Conservation (phyloP, 2,888 invertebrate genomes). For the Metellina segmentata region DNA sequence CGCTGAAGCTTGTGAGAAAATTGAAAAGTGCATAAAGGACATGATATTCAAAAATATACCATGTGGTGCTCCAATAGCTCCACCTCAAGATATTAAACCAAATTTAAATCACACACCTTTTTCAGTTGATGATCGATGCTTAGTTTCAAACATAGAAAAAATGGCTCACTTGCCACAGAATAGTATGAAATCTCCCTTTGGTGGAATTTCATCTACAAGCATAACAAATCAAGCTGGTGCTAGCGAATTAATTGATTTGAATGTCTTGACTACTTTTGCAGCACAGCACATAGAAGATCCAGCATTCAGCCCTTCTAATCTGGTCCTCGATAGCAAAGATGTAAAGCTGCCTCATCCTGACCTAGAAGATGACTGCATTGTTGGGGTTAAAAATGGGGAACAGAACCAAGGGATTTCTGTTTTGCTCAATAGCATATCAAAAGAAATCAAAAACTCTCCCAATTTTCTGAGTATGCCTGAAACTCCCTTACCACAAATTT, state of each 20-base stretch:
- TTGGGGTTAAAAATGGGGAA: constrained; percentile 22
- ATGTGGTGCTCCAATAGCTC: neutral
- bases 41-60: constrained; percentile 18
- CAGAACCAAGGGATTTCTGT: constrained; percentile 3
- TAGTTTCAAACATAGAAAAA: constrained; percentile 52
- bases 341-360: constrained; percentile 61
- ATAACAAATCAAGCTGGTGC: neutral
- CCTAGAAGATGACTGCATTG: constrained; percentile 39
- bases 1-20: constrained; percentile 29
- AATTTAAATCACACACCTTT: constrained; percentile 18
- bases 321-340: constrained; percentile 33
- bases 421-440: constrained; percentile 24
- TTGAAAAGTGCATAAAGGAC: constrained; percentile 50
- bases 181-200: neutral
- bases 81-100: neutral
- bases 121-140: constrained; percentile 17
- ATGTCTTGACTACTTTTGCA: constrained; percentile 63
- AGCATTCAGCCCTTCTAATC: constrained; percentile 20
- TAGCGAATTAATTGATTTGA: constrained; percentile 67
- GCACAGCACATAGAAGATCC: constrained; percentile 59
- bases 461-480: constrained; percentile 61
- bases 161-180: neutral
- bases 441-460: constrained; percentile 57
- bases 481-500: constrained; percentile 34
- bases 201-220: neutral